A percentile compares a stretch with the other conserved stretches of the same genome.
Evolutionary conservation across 2,113 vertebrate species (phyloP).

Genomic region (Xenopus laevis): DNA sequence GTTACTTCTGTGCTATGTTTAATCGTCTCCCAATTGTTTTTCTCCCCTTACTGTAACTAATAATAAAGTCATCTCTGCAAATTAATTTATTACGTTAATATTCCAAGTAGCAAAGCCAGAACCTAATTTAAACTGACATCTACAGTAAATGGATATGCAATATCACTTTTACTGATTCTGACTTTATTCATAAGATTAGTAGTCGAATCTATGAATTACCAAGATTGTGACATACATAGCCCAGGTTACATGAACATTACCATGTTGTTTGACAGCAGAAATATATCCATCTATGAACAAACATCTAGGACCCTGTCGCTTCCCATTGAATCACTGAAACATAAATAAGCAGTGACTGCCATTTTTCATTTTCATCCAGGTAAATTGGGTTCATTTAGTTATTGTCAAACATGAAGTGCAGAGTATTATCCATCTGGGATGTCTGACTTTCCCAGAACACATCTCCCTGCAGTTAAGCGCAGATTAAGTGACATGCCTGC

Average conservation of each 20-base stretch:
- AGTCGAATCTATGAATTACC: no score
- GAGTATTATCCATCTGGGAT: constrained; percentile 19
- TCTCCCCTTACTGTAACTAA: no score
- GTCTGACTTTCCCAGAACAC: constrained; percentile 2
- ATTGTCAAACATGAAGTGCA: constrained; percentile 30
- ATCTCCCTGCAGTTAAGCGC: neutral
- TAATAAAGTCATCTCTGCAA: no score
- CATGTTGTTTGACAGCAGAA: constrained; percentile 6
- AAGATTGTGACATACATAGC: no score
- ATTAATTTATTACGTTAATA: no score
- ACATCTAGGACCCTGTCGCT: constrained; percentile 24
- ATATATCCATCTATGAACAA: constrained; percentile 17
- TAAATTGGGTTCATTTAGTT: constrained; percentile 34
- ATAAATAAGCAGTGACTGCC: constrained; percentile 18
- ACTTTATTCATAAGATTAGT: no score
- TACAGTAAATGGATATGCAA: no score
- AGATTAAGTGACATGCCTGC: neutral
- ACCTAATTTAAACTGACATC: no score
- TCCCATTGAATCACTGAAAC: constrained; percentile 2
- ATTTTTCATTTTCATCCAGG: constrained; percentile 39
- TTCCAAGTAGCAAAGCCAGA: no score
- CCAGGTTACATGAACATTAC: neutral
- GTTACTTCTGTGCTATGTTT: constrained; percentile 48
- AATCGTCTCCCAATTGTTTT: constrained; percentile 51
- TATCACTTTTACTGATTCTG: no score